Evolutionary conservation across 1,140 invertebrate genomes (phyloP), one percentile per base, ranked within the genome.

Genomic region (Plectrocnemia conspersa): DNA sequence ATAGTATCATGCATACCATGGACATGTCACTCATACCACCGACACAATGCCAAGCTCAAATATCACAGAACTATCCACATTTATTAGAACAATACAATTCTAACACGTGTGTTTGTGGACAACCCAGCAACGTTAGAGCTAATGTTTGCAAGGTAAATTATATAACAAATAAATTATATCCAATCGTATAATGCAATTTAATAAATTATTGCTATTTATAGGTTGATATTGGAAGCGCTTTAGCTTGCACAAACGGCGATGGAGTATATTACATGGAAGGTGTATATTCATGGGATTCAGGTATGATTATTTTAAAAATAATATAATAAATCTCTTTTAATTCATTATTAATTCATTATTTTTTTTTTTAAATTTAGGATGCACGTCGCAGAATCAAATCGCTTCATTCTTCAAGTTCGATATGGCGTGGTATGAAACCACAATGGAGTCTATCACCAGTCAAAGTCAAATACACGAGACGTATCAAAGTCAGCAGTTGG

Each of bases 151-250:
- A 66, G 66, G 73, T 75, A 64, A 59, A 60, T 52, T 29, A 29
- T 7, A 7, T 29, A 33, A 29, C n/a, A n/a, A 29, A 29, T 29
- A 7, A 29, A 29, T 29, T 29, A 29, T 7, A 29, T 29, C n/a
- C 27, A 47, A 13, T 47, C 3, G 33, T n/a, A 32, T 33, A 5
- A 27, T 27, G 6, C 16, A 24, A 32, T 27, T 3, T 47, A 32
- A 16, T 15, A n/a, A 47, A 13, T n/a, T 29, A 29, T 2, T 6
- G 10, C 7, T 18, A 47, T 29, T 65, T 68, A 18, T 72, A 87
- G 77, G 84, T 88, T 2, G 87, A 90, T 65, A 76, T 82, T 32
- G 88, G 88, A 16, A 84, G 85, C 59, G 86, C 88, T 2, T 68
- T 91, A 11, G 87, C 85, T 10, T 91, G 88, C 65, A 79, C 82